phyloP scores from a whole-genome alignment of 2,797 vertebrate genomes.

The Glyptemys insculpta region DNA sequence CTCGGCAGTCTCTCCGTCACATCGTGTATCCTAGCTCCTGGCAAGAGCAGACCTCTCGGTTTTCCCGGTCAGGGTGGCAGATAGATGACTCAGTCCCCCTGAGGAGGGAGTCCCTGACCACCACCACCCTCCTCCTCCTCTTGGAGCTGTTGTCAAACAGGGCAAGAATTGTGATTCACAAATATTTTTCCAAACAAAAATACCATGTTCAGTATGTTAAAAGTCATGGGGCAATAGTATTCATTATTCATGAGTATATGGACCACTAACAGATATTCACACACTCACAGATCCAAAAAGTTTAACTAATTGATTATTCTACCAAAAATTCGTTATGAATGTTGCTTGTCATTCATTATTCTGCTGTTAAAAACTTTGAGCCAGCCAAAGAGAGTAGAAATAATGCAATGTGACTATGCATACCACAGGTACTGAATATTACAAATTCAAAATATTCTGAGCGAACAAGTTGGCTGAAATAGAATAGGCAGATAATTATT shows the following conservation, averaged over 20 bases:
- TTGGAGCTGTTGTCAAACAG: background rate
- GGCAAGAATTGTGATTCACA: background rate
- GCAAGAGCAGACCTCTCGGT: too few relatives aligned
- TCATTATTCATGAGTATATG: background rate
- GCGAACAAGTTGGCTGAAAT: background rate
- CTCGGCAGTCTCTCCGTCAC: too few relatives aligned
- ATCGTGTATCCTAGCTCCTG: too few relatives aligned
- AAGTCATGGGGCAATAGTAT: background rate
- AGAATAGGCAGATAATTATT: background rate
- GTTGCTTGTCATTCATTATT: background rate
- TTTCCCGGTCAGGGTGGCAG: too few relatives aligned
- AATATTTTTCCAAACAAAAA: background rate
- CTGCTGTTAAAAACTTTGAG: background rate
- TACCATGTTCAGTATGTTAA: background rate
- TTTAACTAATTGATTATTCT: background rate
- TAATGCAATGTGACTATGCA: background rate
- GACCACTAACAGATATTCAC: background rate
- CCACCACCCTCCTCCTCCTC: too few relatives aligned
- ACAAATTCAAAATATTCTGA: background rate
- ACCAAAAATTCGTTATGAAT: background rate
- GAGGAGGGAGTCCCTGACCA: too few relatives aligned
- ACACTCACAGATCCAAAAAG: background rate
- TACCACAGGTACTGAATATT: background rate
- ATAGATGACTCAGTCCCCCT: too few relatives aligned
- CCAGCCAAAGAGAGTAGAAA: background rate